Evolutionary conservation across 2,113 vertebrate species (phyloP).

Genomic region (Lophius piscatorius): DNA sequence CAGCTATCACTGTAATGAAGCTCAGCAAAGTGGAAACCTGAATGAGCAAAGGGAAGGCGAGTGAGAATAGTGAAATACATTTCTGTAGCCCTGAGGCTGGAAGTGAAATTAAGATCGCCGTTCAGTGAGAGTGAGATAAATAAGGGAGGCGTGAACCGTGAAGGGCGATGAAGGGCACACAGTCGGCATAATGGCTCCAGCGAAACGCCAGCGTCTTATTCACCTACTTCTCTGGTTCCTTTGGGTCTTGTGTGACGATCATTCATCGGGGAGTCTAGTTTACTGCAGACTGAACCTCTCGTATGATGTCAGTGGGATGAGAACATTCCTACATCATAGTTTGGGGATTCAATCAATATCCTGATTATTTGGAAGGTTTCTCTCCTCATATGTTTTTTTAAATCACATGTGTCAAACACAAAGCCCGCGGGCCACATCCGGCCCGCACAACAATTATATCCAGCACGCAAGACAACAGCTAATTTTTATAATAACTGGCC

Average conservation of each 20-base stretch:
- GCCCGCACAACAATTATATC: no score
- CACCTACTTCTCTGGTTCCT: constrained; percentile 34
- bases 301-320: no score
- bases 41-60: constrained; percentile 16
- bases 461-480: no score
- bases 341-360: no score
- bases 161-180: constrained; percentile 39
- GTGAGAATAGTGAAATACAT: constrained; percentile 44
- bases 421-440: no score
- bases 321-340: no score
- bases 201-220: constrained; percentile 53
- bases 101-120: constrained; percentile 55
- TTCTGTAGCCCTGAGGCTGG: constrained; percentile 27
- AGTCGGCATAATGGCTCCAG: constrained; percentile 25
- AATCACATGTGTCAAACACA: no score
- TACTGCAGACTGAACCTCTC: no score
- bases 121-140: constrained; percentile 49
- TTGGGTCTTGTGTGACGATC: constrained; percentile 46
- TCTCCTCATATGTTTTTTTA: no score
- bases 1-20: constrained; percentile 25
- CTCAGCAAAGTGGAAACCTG: constrained; percentile 38
- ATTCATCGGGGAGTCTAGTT: constrained; percentile 41
- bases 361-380: no score
- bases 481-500: no score
- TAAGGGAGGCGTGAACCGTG: constrained; percentile 53